Percentiles rank a stretch among this genome's conserved stretches.
Evolutionary conservation across 2,888 invertebrate genomes (phyloP).

Genomic region (Tipula lateralis): DNA sequence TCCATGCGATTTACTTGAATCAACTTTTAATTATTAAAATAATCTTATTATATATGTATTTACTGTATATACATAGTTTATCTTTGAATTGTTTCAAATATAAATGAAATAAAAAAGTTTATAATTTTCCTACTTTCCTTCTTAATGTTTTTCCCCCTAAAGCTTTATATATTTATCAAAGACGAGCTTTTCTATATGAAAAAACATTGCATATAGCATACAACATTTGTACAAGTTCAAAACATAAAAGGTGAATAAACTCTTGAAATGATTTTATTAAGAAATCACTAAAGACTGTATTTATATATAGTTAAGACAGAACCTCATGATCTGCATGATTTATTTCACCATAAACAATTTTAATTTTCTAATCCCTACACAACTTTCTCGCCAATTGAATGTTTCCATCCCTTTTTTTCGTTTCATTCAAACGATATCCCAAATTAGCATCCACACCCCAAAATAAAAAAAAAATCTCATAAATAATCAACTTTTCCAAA

Average conservation of each 20-base stretch:
- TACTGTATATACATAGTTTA: neutral
- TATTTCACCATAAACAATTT: neutral
- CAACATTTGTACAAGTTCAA: neutral
- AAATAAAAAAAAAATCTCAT: neutral
- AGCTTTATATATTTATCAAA: neutral
- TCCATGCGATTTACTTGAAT: neutral
- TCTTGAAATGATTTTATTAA: neutral
- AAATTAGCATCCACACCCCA: constrained; percentile 7
- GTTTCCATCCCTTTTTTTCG: neutral
- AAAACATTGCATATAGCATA: neutral
- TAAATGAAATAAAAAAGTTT: neutral
- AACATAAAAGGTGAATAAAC: neutral
- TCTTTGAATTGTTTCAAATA: neutral
- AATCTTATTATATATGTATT: neutral
- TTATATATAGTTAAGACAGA: too few species aligned
- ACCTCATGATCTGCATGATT: neutral
- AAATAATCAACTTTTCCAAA: constrained; percentile 24
- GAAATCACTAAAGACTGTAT: neutral
- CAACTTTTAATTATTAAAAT: constrained; percentile 24
- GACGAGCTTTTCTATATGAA: neutral
- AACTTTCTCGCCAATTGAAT: neutral
- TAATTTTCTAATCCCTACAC: neutral
- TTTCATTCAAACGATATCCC: neutral
- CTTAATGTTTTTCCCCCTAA: neutral
- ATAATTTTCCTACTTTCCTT: neutral